Evolutionary conservation across 1,140 invertebrate species (phyloP).

Genomic region (Apis mellifera): DNA sequence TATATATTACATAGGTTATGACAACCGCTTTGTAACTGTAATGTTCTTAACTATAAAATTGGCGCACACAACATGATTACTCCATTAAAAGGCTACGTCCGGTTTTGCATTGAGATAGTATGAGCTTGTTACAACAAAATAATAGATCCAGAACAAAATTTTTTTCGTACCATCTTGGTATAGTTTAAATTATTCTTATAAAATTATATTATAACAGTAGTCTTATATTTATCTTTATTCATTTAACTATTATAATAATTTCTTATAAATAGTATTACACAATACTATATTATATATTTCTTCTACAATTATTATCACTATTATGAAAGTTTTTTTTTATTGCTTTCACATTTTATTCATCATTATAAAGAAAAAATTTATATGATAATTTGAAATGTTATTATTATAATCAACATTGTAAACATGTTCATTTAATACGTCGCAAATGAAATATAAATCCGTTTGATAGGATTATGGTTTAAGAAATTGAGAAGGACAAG

Average conservation of each 20-base stretch:
- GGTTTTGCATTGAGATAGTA: conserved; percentile 31
- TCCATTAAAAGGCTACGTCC: conserved; percentile 45
- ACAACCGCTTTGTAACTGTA: conserved; percentile 52
- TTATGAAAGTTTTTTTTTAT: background rate
- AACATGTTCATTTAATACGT: conserved; percentile 10
- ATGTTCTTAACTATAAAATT: conserved; percentile 74
- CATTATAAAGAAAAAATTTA: background rate
- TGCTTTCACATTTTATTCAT: too few relatives aligned
- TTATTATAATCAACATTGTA: background rate
- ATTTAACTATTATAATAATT: too few relatives aligned
- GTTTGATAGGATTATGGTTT: background rate
- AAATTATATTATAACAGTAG: too few relatives aligned
- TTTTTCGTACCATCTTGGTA: background rate
- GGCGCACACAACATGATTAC: conserved; percentile 8
- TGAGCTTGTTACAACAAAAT: background rate
- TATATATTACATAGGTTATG: background rate
- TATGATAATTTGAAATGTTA: too few relatives aligned
- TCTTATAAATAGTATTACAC: too few relatives aligned
- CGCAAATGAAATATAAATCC: conserved; percentile 27
- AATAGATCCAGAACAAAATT: background rate
- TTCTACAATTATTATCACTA: too few relatives aligned
- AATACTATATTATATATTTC: too few relatives aligned
- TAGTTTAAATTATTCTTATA: too few relatives aligned
- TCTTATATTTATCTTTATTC: too few relatives aligned
- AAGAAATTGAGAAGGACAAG: conserved; percentile 33